Base-by-base conservation (phyloP, 2,113 vertebrate genomes). In the Myodes glareolus region DNA sequence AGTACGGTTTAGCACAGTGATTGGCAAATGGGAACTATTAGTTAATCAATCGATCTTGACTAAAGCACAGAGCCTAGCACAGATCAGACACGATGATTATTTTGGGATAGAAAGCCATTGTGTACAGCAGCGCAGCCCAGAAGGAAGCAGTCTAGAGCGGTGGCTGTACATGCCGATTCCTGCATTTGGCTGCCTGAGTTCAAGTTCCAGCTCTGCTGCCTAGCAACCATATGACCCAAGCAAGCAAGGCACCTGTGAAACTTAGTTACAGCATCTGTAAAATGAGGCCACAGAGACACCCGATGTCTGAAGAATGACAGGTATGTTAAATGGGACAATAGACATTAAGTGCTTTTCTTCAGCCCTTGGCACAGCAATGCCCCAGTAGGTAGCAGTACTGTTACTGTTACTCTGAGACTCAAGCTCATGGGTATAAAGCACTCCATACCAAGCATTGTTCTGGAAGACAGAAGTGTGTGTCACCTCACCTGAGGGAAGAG, bases 221-320 rank as follows among this genome's bases (percentile, higher is more conserved):
- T 68, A 88, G 86, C 89, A 87, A 93, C 67, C 31, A 42, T 27
- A 17, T 39, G 76, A 94, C 68, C n/a, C 45, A 86, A 86, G 61
- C 45, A 86, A 86, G 61, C n/a, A 45, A 31, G 47, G 84, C 91
- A 55, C 61, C 42, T 95, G 45, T 47, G 27, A 77, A 19, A 78
- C 80, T 95, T 94, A 92, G 82, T 94, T 81, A 87, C 84, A 92
- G 27, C 29, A 55, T 72, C 75, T 88, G 36, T 78, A 94, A 93
- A 82, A 55, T 55, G 61, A 95, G 50, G 7, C 80, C 61, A 45
- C 25, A 45, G 61, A 63, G 61, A 42, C 10, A 42, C 25, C 52
- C n/a, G 9, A 8, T 84, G 55, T 42, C 81, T 84, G 55, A 39
- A 42, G 23, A 14, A 42, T 61, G n/a, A 12, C 29, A 42, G 55